Base-by-base conservation (phyloP, 2,113 vertebrate genomes). In the Ochotona curzoniae region DNA sequence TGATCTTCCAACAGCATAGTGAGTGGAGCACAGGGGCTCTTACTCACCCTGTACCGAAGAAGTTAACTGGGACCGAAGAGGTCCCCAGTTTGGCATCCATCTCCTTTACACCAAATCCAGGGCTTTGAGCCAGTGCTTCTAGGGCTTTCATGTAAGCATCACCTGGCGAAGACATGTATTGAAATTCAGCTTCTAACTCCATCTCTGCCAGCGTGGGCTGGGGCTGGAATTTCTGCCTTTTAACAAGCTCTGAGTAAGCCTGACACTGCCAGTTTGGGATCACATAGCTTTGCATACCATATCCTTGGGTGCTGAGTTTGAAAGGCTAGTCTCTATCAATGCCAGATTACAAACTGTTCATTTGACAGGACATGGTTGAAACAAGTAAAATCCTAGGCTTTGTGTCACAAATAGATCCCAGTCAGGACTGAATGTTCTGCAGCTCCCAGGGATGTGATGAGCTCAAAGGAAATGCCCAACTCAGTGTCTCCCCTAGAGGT, bases 201-300 rank as follows among this genome's bases (percentile, higher is more conserved):
- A 21, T 26, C 35, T 66, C 64, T 18, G 12, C 15, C 20, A 32
- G 7, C 30, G 7, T 3, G 6, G 23, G 25, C 11, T 3, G 26
- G 17, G 20, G 26, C 32, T 82, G 25, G 81, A 30, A 32, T n/a
- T 1, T 63, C 75, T 32, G 20, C 38, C 30, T 49, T 76, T 64
- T 44, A 61, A 38, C 13, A 13, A 2, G 28, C 5, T 76, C 35
- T 32, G 21, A 17, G 21, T 1, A 5, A 54, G 7, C 10, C 20
- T 12, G 4, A 20, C 5, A 13, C 67, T 28, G 32, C 35, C 9
- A 28, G 2, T 5, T 30, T 18, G 6, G 12, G 28, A 61, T 13
- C 38, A 8, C 14, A 21, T 7, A 0, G 8, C 54, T 66, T 54
- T 20, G 5, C 49, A 35, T 0, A 0, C 28, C 9, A 1, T 23